phyloP scores from a whole-genome alignment of 2,797 vertebrate genomes.

The Pangasius krempfi region DNA sequence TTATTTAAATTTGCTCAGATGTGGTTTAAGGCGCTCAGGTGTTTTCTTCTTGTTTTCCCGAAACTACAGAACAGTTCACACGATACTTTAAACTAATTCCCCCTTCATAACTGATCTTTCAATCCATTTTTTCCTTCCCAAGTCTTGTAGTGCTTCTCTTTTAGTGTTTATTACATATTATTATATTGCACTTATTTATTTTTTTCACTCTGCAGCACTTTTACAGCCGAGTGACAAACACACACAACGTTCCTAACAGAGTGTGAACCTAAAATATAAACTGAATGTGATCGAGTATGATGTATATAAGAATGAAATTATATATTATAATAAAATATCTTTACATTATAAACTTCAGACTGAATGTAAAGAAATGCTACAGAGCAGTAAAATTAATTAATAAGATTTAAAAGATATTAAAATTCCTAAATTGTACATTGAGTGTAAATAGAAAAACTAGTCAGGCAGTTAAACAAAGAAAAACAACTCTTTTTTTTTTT shows the following conservation, averaged over 20 bases:
- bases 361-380: neutral
- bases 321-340: neutral
- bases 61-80: neutral
- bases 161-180: neutral
- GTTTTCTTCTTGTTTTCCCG: neutral
- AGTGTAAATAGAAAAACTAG: too few species aligned
- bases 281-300: too few species aligned
- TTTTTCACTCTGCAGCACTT: neutral
- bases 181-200: too few species aligned
- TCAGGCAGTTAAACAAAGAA: neutral
- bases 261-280: neutral
- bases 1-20: neutral
- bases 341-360: neutral
- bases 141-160: neutral
- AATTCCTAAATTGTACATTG: too few species aligned
- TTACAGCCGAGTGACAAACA: too few species aligned
- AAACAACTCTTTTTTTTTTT: too few species aligned
- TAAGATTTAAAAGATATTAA: neutral
- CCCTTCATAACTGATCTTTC: neutral
- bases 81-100: neutral
- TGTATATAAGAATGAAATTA: neutral
- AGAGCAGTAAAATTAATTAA: neutral
- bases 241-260: neutral
- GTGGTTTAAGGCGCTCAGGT: neutral
- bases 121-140: neutral